Base-by-base conservation (phyloP, 2,797 vertebrate genomes). In the Lagodon rhomboides region DNA sequence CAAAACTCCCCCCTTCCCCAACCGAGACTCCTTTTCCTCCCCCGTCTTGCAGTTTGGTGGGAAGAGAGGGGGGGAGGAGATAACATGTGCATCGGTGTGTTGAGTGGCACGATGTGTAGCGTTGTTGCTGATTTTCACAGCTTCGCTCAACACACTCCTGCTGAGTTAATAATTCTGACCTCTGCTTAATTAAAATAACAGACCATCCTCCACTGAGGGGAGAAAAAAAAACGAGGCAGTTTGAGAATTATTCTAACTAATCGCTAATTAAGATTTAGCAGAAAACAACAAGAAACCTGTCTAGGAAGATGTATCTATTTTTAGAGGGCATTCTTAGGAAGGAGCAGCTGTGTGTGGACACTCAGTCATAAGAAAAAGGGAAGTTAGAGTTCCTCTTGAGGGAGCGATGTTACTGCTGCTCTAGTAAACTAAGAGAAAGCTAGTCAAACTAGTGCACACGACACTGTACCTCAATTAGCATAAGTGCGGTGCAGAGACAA, bases 151-250 rank as follows among this genome's bases (percentile, higher is more conserved):
- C 90, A 83, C 87, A 84, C 90, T 93, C 94, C 92, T 91, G 91
- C 93, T 93, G 94, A 92, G 94, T 94, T 94, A 93, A 95, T 94
- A 94, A 94, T 94, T 94, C 91, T 94, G 95, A 95, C 95, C 95
- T 92, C 89, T 88, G 88, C 92, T 95, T 96, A 95, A 95, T 96
- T 96, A 95, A 95, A 95, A 95, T 94, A 95, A 93, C 93, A 94
- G 88, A 90, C 91, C 88, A 90, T 92, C 89, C 92, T 92, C 93
- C 89, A 85, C 91, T 84, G 91, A 93, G 92, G 51, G 58, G 75
- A 73, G 68, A 78, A 77, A 38, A 34, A 34, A 27, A 27, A 27
- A 27, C 72, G 60, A 83, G 82, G 66, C 88, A 90, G 86, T 93
- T 92, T 90, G 82, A 95, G 91, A 94, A 94, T 95, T 89, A 94